A percentile compares a stretch with the other conserved stretches of the same genome.
These are phyloP conservation scores for Platycheirus rosarum DNA, from an alignment of 2,888 invertebrate species.

Conservation along the genomic window DNA sequence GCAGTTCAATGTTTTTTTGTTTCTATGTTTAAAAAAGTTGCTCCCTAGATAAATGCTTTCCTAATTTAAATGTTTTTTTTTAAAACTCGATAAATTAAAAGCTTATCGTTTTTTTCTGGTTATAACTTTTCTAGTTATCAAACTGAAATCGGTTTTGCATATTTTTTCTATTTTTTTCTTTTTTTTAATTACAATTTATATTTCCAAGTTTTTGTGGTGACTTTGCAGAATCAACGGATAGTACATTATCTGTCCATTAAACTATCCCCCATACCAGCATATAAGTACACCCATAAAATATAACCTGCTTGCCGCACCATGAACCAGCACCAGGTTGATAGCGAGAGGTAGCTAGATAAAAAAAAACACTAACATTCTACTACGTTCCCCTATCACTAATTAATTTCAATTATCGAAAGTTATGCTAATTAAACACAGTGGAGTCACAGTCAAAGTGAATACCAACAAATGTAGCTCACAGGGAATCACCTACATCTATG, in stretches of 20 bases:
- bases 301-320: constrained; percentile 39
- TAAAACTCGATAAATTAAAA: too few species aligned
- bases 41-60: too few species aligned
- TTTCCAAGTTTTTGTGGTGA: constrained; percentile 39
- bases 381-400: constrained; percentile 65
- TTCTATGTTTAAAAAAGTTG: too few species aligned
- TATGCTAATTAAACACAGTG: constrained; percentile 65
- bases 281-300: neutral
- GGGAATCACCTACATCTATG: constrained; percentile 11
- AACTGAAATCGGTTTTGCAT: constrained; percentile 1
- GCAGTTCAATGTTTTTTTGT: too few species aligned
- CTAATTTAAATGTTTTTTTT: too few species aligned
- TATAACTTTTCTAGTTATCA: constrained; percentile 3
- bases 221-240: constrained; percentile 47
- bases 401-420: constrained; percentile 72
- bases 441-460: constrained; percentile 22
- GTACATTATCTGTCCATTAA: constrained; percentile 63
- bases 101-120: too few species aligned
- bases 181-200: constrained; percentile 33
- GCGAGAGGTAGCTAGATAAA: neutral
- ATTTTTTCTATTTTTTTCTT: neutral
- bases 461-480: constrained; percentile 20
- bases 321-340: constrained; percentile 48
- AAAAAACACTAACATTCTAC: constrained; percentile 30
- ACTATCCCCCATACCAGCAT: constrained; percentile 64